These are phyloP conservation scores for Spermophilus dauricus DNA, from an alignment of 2,113 vertebrate genomes.

Conservation along the genomic window DNA sequence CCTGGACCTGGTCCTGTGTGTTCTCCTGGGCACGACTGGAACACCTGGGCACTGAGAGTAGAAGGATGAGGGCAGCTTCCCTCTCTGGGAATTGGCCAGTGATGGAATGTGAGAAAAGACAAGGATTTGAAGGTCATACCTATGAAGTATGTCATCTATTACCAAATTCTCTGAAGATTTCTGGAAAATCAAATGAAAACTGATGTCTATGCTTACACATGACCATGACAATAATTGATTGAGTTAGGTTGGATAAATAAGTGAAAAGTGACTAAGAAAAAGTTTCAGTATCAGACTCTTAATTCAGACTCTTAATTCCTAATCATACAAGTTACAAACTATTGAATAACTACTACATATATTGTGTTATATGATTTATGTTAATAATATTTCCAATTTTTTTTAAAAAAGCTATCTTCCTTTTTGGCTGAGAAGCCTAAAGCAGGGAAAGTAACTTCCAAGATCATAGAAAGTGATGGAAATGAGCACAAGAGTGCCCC, in stretches of 20 bases:
- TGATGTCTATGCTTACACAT: neutral
- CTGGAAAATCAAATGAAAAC: neutral
- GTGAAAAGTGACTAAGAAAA: neutral
- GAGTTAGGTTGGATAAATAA: neutral
- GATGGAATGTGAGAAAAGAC: neutral
- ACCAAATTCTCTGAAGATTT: neutral
- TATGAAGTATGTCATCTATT: neutral
- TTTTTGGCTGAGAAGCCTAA: neutral
- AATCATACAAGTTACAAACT: neutral
- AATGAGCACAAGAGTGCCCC: neutral
- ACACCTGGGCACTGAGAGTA: neutral
- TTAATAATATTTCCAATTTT: neutral
- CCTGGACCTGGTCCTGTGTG: neutral
- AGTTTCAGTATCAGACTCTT: neutral
- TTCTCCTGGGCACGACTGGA: neutral
- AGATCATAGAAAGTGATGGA: neutral
- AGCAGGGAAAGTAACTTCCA: neutral
- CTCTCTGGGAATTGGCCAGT: neutral
- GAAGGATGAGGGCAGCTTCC: accelerated
- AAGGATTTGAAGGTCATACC: neutral
- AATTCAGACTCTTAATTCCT: neutral
- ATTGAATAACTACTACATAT: neutral
- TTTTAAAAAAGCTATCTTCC: neutral
- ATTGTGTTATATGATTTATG: neutral
- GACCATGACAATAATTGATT: neutral